These are phyloP conservation scores for Eurytoma adleriae DNA, from an alignment of 2,888 invertebrate genomes.

Conservation along the genomic window DNA sequence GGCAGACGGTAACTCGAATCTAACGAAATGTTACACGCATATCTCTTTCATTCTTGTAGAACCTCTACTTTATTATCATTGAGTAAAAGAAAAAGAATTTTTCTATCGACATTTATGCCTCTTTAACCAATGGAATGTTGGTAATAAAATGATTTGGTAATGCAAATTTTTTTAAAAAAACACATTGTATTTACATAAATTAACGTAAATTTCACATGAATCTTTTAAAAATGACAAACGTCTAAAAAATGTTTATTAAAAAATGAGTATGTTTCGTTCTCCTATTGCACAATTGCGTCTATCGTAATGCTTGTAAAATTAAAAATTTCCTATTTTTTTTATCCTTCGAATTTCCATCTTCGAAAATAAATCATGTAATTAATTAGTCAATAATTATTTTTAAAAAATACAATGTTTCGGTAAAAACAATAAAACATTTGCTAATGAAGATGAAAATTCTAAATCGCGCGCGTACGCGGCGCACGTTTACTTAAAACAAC, in stretches of 20 bases:
- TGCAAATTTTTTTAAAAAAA: constrained; percentile 24
- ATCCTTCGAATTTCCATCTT: constrained; percentile 35
- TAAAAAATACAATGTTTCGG: neutral
- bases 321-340: constrained; percentile 31
- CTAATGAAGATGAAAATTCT: constrained; percentile 45
- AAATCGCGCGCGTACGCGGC: neutral
- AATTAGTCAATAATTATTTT: constrained; percentile 27
- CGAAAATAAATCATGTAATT: constrained; percentile 1
- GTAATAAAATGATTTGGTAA: constrained; percentile 19
- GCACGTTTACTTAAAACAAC: constrained; percentile 12
- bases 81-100: constrained; percentile 7
- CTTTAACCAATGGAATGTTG: neutral
- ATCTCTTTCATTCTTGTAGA: neutral
- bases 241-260: constrained; percentile 40
- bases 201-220: constrained; percentile 29
- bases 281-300: constrained; percentile 25
- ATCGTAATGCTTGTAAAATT: constrained; percentile 10
- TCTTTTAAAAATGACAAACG: constrained; percentile 28
- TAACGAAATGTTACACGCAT: neutral
- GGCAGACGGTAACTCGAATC: constrained; percentile 20
- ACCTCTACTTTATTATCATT: constrained; percentile 34
- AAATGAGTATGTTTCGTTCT: constrained; percentile 42
- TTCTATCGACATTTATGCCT: constrained; percentile 1
- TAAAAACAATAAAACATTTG: constrained; percentile 6
- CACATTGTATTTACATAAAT: constrained; percentile 46